Conservation (phyloP, 2,888 invertebrate species). For the Mythimna ferrago region DNA sequence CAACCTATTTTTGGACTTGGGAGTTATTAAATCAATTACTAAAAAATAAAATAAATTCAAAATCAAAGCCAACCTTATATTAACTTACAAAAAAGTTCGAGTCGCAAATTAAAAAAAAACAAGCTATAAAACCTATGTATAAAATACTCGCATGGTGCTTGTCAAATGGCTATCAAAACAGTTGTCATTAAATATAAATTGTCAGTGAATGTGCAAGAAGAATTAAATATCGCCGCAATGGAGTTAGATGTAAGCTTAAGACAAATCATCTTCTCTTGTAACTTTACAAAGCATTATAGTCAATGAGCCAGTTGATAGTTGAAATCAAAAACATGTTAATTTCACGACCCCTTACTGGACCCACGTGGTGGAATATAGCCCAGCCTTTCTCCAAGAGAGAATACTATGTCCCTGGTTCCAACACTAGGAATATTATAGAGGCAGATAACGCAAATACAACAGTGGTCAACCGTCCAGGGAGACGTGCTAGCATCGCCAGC, state of each 20-base stretch:
- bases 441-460: neutral
- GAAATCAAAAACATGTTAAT: neutral
- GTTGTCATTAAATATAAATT: constrained; percentile 36
- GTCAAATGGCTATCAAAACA: constrained; percentile 10
- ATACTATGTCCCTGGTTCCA: neutral
- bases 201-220: constrained; percentile 41
- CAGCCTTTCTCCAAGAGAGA: neutral
- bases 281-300: neutral
- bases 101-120: neutral
- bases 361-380: neutral
- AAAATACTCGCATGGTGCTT: constrained; percentile 27
- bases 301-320: neutral
- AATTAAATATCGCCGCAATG: constrained; percentile 23
- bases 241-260: constrained; percentile 48
- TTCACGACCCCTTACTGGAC: neutral
- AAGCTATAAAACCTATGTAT: constrained; percentile 2
- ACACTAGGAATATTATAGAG: neutral
- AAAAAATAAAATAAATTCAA: neutral
- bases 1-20: too few relatives aligned
- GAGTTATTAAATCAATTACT: too few relatives aligned
- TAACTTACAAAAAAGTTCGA: constrained; percentile 12
- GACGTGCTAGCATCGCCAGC: neutral
- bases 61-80: neutral
- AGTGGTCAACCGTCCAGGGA: neutral
- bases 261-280: neutral